Evolutionary conservation across 2,113 vertebrate genomes (phyloP), one percentile per base, ranked within the genome.

Genomic region (Vulpes vulpes): DNA sequence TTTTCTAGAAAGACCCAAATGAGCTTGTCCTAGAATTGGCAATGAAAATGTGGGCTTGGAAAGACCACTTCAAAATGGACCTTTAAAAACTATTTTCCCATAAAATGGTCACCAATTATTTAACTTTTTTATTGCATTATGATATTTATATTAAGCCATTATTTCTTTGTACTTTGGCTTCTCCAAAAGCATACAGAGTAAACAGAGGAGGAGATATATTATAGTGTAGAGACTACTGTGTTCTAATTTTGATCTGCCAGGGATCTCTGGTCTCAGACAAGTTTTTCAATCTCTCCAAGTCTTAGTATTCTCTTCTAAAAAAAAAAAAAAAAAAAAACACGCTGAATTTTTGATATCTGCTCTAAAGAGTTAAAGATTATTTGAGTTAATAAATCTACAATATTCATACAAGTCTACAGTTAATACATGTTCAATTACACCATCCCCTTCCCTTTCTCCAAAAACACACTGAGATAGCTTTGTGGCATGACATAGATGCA

Each of bases 231-330:
- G 8, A 82, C 62, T 20, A 71, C 20, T 90, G 30, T 91, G 27
- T 62, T 85, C 78, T 81, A 62, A 16, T 95, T 97, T 91, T 92
- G 79, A 85, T 65, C n/a, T 74, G 60, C 2, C 35, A 74, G 5
- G 53, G 35, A 92, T 12, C 16, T 71, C 17, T 43, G 15, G 27
- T 55, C 8, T 92, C 32, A 0, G 4, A 69, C 14, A 89, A 81
- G 23, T 96, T 67, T 35, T 38, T 62, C 55, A 73, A 76, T 17
- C 69, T 73, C 20, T 92, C 20, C 32, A 27, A 71, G 59, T 89
- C n/a, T 80, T 67, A 74, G 11, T 78, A 43, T 51, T 30, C n/a
- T 95, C 35, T 96, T 65, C 23, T 90, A 79, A 81, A 89, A 81
- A 43, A 43, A 43, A 43, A 43, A 5, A 43, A 5, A 43, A 43